These are phyloP conservation scores for Brachionus calyciflorus DNA, from an alignment of 1,140 invertebrate species.

Conservation along the genomic window DNA sequence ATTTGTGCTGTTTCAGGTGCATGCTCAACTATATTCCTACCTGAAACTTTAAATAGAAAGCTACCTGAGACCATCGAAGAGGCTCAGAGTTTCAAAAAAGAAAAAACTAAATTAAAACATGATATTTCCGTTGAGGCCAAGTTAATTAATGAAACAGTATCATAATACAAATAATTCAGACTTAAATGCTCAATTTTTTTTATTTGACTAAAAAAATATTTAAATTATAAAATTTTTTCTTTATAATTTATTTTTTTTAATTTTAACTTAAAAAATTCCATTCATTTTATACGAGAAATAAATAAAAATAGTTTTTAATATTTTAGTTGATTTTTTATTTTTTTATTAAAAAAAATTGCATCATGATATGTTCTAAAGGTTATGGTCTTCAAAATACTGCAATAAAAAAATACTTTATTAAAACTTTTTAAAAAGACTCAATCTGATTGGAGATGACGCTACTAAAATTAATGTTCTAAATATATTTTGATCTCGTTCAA, in stretches of 20 bases:
- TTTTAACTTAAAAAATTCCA: not conserved
- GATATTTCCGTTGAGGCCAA: not conserved
- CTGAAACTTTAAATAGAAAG: conserved; percentile 24
- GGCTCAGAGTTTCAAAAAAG: conserved; percentile 9
- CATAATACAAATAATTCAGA: not conserved
- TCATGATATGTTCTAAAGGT: too few relatives aligned
- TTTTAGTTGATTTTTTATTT: too few relatives aligned
- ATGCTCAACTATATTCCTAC: conserved; percentile 15
- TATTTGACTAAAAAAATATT: too few relatives aligned
- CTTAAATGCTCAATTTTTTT: too few relatives aligned
- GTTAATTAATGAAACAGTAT: conserved; percentile 1
- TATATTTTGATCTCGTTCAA: too few relatives aligned
- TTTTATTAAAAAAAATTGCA: too few relatives aligned
- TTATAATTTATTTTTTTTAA: not conserved
- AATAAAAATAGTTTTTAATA: not conserved
- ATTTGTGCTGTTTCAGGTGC: not conserved
- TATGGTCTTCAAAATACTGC: too few relatives aligned
- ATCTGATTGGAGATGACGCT: too few relatives aligned
- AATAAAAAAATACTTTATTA: too few relatives aligned
- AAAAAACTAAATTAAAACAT: not conserved
- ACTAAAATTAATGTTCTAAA: too few relatives aligned
- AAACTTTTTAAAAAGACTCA: too few relatives aligned
- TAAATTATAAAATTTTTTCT: not conserved
- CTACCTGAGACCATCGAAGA: conserved; percentile 30
- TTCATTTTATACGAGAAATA: not conserved